These are phyloP conservation scores for Turdus rufiventris DNA, from an alignment of 2,113 vertebrate genomes.

Conservation along the genomic window DNA sequence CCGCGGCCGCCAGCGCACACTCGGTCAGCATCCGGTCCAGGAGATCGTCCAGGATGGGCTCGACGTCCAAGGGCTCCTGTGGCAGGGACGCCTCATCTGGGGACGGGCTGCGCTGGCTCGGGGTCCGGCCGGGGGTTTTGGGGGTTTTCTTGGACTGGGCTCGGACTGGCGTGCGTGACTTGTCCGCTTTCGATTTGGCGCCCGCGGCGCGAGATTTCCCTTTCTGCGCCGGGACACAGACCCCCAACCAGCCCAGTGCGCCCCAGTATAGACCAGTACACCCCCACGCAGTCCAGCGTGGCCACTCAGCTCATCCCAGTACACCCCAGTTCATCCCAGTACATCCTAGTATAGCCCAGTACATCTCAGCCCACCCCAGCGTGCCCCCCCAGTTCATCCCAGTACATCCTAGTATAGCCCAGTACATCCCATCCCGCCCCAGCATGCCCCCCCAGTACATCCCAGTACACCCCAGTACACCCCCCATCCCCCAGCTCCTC, in stretches of 20 bases:
- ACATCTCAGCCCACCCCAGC: no score
- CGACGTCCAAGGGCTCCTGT: neutral
- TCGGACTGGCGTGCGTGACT: fast-evolving
- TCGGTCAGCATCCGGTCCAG: conserved; percentile 63
- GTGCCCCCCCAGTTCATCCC: fast-evolving
- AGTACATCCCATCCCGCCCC: fast-evolving
- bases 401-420: fast-evolving
- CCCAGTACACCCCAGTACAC: neutral
- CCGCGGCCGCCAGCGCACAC: conserved; percentile 47
- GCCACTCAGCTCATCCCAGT: no score
- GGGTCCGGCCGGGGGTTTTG: fast-evolving
- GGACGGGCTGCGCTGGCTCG: fast-evolving
- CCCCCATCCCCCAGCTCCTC: no score
- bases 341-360: neutral
- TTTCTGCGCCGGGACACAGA: neutral
- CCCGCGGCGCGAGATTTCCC: fast-evolving
- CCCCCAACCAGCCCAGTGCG: fast-evolving
- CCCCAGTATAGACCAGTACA: neutral
- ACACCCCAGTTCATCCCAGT: neutral
- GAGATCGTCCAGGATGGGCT: conserved; percentile 71
- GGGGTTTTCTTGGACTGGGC: neutral
- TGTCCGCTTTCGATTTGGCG: neutral
- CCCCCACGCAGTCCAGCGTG: neutral
- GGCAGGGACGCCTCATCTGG: fast-evolving
- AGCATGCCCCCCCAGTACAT: fast-evolving